Base-by-base conservation (phyloP, 2,113 vertebrate species). In the Etheostoma cragini region DNA sequence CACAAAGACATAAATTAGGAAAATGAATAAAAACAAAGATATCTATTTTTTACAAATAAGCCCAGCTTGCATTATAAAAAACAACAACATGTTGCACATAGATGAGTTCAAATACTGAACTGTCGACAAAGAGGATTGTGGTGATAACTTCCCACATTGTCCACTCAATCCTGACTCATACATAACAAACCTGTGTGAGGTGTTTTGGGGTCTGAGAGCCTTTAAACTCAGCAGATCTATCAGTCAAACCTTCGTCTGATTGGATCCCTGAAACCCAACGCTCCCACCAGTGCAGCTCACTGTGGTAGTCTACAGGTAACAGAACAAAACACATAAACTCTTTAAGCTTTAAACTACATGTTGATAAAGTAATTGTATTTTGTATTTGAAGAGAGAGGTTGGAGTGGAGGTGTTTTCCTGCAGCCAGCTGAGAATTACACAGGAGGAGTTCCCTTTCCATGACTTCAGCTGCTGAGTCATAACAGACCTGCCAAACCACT, bases 381-480 rank as follows among this genome's bases (percentile, higher is more conserved):
- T 61, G 15, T 21, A 16, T 12, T 72, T 64, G 8, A 10, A 0
- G 24, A 69, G 22, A 42, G 7, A 33, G 52, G 19, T 5, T 56
- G 0, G 52, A 74, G 66, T 54, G 6, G 1, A 24, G 67, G 70
- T 64, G 64, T 75, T 79, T 85, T 30, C 80, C 58, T 38, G 26
- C 3, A 47, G 45, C 46, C 0, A 5, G 61, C 19, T 38, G 54
- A 72, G 69, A 8, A 60, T 65, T 46, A 61, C 8, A 33, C 47
- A n/a, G 65, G 21, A 52, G 75, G 81, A 88, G 57, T 81, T 82
- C 64, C 76, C 83, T 80, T 66, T 46, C n/a, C 19, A 68, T 80
- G 84, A 84, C 69, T 82, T 26, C 78, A 75, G 72, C 86, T 35
- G 80, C 69, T 86, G 72, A 87, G 70, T 83, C 85, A 63, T 15